phyloP scores from a whole-genome alignment of 92 coral and sea anemone species.

The Zoanthus sociatus region DNA sequence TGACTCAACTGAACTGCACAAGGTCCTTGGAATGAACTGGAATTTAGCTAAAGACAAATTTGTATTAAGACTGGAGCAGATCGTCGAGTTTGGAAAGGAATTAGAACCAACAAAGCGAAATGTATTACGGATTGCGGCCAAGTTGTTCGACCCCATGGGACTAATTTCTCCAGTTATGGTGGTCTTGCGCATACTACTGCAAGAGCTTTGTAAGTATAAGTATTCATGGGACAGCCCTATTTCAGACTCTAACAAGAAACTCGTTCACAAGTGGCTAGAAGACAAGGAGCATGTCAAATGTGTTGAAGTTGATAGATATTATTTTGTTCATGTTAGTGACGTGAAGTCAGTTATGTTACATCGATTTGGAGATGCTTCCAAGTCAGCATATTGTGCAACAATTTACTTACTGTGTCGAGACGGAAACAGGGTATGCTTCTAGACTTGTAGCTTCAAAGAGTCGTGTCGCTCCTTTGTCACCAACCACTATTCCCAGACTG shows the following conservation, averaged over 20 bases:
- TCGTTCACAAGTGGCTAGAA: constrained; percentile 17
- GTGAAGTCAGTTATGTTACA: not conserved
- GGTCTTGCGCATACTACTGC: constrained; percentile 18
- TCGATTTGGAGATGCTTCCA: constrained; percentile 43
- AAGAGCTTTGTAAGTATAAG: constrained; percentile 35
- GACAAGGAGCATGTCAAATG: constrained; percentile 18
- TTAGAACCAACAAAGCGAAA: constrained; percentile 60
- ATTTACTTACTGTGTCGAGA: constrained; percentile 59
- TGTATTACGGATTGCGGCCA: constrained; percentile 60
- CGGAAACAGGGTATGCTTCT: constrained; percentile 44
- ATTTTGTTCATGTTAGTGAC: not conserved
- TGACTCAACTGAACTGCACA: constrained; percentile 54
- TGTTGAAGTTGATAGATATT: not conserved
- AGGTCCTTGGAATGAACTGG: constrained; percentile 66
- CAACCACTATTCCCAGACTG: constrained; percentile 59
- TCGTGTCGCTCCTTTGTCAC: constrained; percentile 54
- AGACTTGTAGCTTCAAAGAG: constrained; percentile 65
- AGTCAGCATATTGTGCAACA: constrained; percentile 59
- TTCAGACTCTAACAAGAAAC: constrained; percentile 21
- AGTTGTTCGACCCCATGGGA: constrained; percentile 68
- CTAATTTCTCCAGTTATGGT: constrained; percentile 60
- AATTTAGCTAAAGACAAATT: constrained; percentile 54
- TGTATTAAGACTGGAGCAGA: constrained; percentile 32
- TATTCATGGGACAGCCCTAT: constrained; percentile 39
- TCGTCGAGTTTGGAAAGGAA: constrained; percentile 21